Percentiles rank a stretch among this genome's conserved stretches.
phyloP scores from a whole-genome alignment of 2,113 vertebrate genomes.

The Halichoeres trimaculatus region DNA sequence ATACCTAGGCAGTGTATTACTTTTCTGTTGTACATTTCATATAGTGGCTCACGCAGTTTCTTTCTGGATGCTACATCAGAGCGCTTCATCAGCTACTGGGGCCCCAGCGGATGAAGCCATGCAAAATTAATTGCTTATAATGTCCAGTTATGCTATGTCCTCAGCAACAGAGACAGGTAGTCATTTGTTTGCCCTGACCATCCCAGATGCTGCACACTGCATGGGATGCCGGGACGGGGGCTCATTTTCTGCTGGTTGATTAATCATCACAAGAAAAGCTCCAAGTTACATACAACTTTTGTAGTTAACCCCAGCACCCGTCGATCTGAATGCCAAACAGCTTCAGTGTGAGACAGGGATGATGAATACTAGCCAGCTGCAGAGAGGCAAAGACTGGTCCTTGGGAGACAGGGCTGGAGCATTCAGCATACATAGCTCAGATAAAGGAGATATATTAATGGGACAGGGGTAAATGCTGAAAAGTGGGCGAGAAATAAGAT shows the following conservation, averaged over 20 bases:
- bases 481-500: conserved; percentile 33
- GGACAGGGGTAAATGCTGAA: conserved; percentile 25
- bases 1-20: neutral
- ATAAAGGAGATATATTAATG: conserved; percentile 30
- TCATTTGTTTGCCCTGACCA: conserved; percentile 86
- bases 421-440: conserved; percentile 22
- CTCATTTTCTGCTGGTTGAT: conserved; percentile 88
- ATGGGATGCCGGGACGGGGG: conserved; percentile 84
- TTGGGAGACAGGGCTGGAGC: conserved; percentile 64
- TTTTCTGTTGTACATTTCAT: conserved; percentile 25
- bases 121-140: conserved; percentile 85
- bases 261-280: conserved; percentile 89
- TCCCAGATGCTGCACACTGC: conserved; percentile 83
- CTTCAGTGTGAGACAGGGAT: conserved; percentile 86
- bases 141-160: conserved; percentile 78
- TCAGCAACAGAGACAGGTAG: conserved; percentile 81
- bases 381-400: conserved; percentile 69
- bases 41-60: conserved; percentile 52
- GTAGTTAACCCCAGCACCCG: conserved; percentile 96
- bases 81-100: conserved; percentile 78
- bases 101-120: conserved; percentile 76
- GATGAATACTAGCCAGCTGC: conserved; percentile 88
- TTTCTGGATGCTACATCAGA: conserved; percentile 71
- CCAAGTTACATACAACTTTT: conserved; percentile 93
- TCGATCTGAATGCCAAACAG: conserved; percentile 89